A percentile compares a stretch with the other conserved stretches of the same genome.
phyloP scores from a whole-genome alignment of 1,140 invertebrate genomes.

The Pogonognathellus flavescens region DNA sequence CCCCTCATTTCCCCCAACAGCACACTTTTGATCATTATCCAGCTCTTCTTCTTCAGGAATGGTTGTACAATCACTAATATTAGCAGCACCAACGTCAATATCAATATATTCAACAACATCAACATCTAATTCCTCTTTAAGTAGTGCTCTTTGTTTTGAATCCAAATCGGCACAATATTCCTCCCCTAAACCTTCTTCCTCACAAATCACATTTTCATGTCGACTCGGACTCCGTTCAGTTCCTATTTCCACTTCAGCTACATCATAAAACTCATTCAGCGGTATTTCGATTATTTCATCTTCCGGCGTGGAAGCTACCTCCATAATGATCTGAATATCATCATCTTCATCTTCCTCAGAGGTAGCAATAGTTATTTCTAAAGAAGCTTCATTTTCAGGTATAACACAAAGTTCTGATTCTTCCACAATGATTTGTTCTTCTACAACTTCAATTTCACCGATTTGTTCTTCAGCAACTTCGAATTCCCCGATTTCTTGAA shows the following conservation, averaged over 20 bases:
- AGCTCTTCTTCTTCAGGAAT: background rate
- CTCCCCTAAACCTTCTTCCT: background rate
- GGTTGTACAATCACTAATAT: background rate
- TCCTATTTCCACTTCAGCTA: background rate
- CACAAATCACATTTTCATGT: background rate
- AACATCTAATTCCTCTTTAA: background rate
- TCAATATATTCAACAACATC: background rate
- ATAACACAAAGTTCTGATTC: background rate
- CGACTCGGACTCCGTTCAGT: background rate
- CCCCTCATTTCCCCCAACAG: background rate
- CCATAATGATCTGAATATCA: background rate
- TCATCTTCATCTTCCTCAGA: background rate
- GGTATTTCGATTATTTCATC: background rate
- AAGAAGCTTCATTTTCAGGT: too few species aligned
- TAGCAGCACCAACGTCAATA: background rate
- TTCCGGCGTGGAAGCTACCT: background rate
- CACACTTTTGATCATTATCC: background rate
- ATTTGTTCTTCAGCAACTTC: too few species aligned
- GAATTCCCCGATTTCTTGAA: background rate
- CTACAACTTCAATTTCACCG: background rate
- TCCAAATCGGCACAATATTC: background rate
- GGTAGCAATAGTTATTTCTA: background rate
- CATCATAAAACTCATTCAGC: background rate
- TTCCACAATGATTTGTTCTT: background rate
- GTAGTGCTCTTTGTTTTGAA: too few species aligned